phyloP scores from a whole-genome alignment of 2,797 vertebrate species.

The Hemibagrus guttatus region DNA sequence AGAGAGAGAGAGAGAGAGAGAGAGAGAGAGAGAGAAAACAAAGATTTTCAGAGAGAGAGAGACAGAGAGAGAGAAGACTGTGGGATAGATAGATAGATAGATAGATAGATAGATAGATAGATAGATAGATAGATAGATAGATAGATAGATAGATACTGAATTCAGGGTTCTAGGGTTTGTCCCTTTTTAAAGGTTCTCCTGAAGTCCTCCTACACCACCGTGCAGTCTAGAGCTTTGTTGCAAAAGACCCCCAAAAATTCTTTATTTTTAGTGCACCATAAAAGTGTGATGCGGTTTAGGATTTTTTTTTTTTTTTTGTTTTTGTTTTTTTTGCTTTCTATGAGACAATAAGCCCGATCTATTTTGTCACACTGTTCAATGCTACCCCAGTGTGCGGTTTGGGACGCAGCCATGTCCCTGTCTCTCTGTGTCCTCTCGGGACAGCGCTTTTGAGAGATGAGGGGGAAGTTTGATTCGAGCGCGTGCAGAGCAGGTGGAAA shows the following conservation, averaged over 20 bases:
- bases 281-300: neutral
- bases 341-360: neutral
- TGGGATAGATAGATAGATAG: neutral
- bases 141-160: neutral
- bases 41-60: no score
- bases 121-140: slow-evolving; percentile 8
- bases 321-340: neutral
- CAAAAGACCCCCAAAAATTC: neutral
- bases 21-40: no score
- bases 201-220: neutral
- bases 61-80: no score
- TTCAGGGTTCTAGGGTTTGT: neutral
- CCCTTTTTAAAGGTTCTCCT: neutral
- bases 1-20: no score
- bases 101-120: neutral
- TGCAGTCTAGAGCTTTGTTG: neutral
- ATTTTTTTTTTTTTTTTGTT: neutral
- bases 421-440: neutral
- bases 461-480: slow-evolving; percentile 5
- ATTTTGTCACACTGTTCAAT: neutral
- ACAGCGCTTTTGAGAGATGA: neutral
- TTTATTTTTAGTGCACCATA: neutral
- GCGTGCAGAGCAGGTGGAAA: slow-evolving; percentile 11
- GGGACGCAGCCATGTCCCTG: slow-evolving; percentile 17
- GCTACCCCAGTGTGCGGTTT: slow-evolving; percentile 5